Percentiles rank a stretch among this genome's conserved stretches.
Conservation (phyloP, 1,140 invertebrate genomes). For the Meloidogyne exigua region DNA sequence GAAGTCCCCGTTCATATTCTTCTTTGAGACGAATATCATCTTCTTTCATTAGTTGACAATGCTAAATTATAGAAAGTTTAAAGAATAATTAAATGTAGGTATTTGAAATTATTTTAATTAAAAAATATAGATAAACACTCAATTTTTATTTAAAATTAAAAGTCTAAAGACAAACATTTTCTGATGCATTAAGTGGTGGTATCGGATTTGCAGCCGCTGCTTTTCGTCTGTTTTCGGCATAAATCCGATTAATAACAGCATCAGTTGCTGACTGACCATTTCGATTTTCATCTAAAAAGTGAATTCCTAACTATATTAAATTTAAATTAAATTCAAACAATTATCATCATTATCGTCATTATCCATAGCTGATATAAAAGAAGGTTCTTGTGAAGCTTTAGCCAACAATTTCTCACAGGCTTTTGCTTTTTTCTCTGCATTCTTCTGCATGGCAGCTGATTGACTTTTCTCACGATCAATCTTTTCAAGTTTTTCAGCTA, state of each 20-base stretch:
- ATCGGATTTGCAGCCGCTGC: slow-evolving; percentile 11
- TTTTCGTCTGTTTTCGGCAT: slow-evolving; percentile 33
- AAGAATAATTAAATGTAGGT: not conserved
- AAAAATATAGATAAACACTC: no score
- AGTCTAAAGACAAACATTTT: not conserved
- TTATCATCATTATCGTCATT: slow-evolving; percentile 15
- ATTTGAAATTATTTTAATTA: not conserved
- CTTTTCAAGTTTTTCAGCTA: slow-evolving; percentile 22
- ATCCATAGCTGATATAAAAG: slow-evolving; percentile 4
- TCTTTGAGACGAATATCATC: slow-evolving; percentile 7
- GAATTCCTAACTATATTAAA: not conserved
- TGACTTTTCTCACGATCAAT: slow-evolving; percentile 28
- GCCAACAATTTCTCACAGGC: slow-evolving; percentile 13
- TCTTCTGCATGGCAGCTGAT: slow-evolving; percentile 5
- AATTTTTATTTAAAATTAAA: no score
- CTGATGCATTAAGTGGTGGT: not conserved
- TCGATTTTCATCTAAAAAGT: slow-evolving; percentile 3
- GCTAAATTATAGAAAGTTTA: not conserved
- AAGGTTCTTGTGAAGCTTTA: slow-evolving; percentile 20
- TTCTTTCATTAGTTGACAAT: not conserved
- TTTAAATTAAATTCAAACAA: not conserved
- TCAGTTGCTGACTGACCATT: slow-evolving; percentile 18
- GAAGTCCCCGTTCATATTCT: slow-evolving; percentile 18
- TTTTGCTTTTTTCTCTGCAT: slow-evolving; percentile 23
- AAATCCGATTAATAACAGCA: slow-evolving; percentile 31